Percentiles rank a stretch among this genome's conserved stretches.
Evolutionary conservation across 1,140 invertebrate genomes (phyloP).

Genomic region (Lutraria rhynchaena): DNA sequence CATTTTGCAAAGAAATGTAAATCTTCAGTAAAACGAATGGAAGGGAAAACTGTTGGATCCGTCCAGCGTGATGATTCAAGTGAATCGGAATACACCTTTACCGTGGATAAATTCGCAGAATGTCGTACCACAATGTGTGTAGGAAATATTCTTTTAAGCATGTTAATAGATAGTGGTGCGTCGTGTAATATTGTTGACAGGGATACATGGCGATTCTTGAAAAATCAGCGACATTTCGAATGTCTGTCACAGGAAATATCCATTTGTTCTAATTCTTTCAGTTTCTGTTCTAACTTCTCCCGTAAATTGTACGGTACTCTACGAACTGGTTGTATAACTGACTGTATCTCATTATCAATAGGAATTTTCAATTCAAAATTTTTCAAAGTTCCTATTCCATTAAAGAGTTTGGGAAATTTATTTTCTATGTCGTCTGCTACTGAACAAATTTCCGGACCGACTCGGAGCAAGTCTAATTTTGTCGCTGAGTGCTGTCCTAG

Average conservation of each 20-base stretch:
- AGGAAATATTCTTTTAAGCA: not conserved
- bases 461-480: not conserved
- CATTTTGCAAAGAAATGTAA: not conserved
- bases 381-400: not conserved
- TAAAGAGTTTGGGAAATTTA: not conserved
- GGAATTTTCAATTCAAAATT: conserved; percentile 3
- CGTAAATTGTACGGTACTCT: not conserved
- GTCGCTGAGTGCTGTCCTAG: conserved; percentile 5
- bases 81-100: not conserved
- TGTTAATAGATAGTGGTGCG: not conserved
- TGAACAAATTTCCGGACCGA: not conserved
- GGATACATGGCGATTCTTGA: not conserved
- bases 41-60: not conserved
- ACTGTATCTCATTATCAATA: not conserved
- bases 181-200: conserved; percentile 9
- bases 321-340: not conserved
- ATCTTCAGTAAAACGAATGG: not conserved
- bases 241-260: not conserved
- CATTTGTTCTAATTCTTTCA: not conserved
- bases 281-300: conserved; percentile 10
- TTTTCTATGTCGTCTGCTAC: not conserved
- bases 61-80: not conserved
- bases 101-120: not conserved
- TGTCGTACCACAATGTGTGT: not conserved
- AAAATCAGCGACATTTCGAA: not conserved